Percentiles rank a stretch among this genome's conserved stretches.
phyloP scores from a whole-genome alignment of 2,888 invertebrate genomes.

The Hemithea aestivaria region DNA sequence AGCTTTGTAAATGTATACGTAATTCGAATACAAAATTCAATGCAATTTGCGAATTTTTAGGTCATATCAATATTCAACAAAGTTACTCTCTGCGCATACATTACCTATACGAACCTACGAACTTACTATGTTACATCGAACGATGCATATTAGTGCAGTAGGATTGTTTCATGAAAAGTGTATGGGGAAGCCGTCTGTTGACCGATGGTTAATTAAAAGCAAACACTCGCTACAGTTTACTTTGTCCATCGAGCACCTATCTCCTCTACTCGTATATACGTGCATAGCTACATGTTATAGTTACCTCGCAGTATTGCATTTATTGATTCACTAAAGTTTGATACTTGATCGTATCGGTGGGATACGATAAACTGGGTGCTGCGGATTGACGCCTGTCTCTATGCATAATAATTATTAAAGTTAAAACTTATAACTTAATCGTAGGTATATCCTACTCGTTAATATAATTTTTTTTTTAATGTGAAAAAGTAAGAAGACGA shows the following conservation, averaged over 20 bases:
- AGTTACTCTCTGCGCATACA: neutral
- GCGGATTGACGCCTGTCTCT: no score
- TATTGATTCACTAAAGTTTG: neutral
- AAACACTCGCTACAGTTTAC: conserved; percentile 63
- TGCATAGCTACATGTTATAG: conserved; percentile 17
- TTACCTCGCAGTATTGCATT: conserved; percentile 2
- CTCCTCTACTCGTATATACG: conserved; percentile 35
- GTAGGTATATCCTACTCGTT: no score
- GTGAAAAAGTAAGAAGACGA: no score
- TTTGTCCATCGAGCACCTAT: conserved; percentile 48
- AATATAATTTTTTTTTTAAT: no score
- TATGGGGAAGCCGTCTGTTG: conserved; percentile 61
- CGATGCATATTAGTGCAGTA: conserved; percentile 54
- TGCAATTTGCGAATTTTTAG: neutral
- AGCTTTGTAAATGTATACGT: no score
- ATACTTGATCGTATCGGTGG: no score
- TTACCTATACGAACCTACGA: neutral
- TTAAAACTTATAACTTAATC: no score
- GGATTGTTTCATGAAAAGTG: conserved; percentile 71
- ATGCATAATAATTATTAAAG: no score
- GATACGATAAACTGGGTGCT: no score
- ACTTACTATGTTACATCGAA: conserved; percentile 6
- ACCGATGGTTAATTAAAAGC: conserved; percentile 73
- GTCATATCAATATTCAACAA: no score
- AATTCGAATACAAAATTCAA: no score